phyloP scores from a whole-genome alignment of 2,888 invertebrate genomes.

The Plagiodera versicolora region DNA sequence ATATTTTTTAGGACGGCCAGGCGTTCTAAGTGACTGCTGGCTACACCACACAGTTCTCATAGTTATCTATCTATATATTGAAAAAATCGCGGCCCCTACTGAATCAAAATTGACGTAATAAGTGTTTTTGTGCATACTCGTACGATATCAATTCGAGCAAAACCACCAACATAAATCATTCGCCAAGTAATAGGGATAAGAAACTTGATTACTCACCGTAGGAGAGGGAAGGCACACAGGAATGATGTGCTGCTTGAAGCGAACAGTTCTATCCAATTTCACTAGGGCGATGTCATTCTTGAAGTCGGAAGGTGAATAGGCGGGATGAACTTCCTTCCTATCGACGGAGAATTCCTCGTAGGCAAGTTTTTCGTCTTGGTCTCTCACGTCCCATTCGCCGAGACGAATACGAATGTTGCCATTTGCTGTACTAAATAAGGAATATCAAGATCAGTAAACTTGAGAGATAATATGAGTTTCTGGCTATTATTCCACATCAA shows the following conservation, averaged over 20 bases:
- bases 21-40: too few species aligned
- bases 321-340: constrained; percentile 87
- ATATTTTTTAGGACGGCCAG: too few species aligned
- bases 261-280: constrained; percentile 77
- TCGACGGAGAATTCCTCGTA: constrained; percentile 90
- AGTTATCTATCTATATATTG: too few species aligned
- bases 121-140: too few species aligned
- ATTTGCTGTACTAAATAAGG: constrained; percentile 72
- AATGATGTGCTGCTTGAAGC: constrained; percentile 88
- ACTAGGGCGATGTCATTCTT: constrained; percentile 87
- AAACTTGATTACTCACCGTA: constrained; percentile 51
- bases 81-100: too few species aligned
- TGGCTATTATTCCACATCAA: too few species aligned
- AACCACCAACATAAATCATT: too few species aligned
- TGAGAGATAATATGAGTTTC: too few species aligned
- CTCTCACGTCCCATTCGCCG: constrained; percentile 91
- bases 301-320: constrained; percentile 89
- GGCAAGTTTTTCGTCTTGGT: constrained; percentile 76
- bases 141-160: too few species aligned
- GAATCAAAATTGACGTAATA: too few species aligned
- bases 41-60: too few species aligned
- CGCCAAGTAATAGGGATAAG: too few species aligned
- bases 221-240: constrained; percentile 87
- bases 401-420: constrained; percentile 84
- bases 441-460: not conserved